Percentiles rank a stretch among this genome's conserved stretches.
Conservation (phyloP, 1,140 invertebrate species). For the Cryptotermes secundus region DNA sequence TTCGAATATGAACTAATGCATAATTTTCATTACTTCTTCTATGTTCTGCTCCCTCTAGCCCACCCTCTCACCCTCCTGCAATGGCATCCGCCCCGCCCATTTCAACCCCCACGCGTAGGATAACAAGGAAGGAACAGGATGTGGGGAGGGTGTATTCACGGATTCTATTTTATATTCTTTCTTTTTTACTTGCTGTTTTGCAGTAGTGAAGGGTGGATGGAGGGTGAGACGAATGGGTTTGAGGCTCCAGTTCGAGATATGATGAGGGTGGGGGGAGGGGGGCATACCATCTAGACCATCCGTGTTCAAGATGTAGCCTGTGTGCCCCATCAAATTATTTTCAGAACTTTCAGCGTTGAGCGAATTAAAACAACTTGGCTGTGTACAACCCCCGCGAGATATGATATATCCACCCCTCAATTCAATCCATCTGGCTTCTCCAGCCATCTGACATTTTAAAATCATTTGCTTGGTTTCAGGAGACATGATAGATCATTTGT, state of each 20-base stretch:
- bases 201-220: not conserved
- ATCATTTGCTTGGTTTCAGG: no score
- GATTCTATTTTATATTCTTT: not conserved
- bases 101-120: not conserved
- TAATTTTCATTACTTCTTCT: slow-evolving; percentile 33
- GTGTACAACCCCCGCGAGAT: not conserved
- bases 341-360: not conserved
- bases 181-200: not conserved
- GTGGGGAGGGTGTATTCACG: no score
- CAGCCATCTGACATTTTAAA: not conserved
- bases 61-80: slow-evolving; percentile 29
- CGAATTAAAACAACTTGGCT: not conserved
- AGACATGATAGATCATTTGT: no score
- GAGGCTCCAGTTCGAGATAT: not conserved
- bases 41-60: not conserved
- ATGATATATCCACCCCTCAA: not conserved
- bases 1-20: slow-evolving; percentile 34
- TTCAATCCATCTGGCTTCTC: not conserved
- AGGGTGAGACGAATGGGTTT: not conserved
- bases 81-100: not conserved
- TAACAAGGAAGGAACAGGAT: not conserved
- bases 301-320: not conserved
- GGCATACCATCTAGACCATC: not conserved
- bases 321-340: not conserved
- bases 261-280: not conserved